Conservation (phyloP, 2,888 invertebrate genomes). For the Scrobipalpa costella region DNA sequence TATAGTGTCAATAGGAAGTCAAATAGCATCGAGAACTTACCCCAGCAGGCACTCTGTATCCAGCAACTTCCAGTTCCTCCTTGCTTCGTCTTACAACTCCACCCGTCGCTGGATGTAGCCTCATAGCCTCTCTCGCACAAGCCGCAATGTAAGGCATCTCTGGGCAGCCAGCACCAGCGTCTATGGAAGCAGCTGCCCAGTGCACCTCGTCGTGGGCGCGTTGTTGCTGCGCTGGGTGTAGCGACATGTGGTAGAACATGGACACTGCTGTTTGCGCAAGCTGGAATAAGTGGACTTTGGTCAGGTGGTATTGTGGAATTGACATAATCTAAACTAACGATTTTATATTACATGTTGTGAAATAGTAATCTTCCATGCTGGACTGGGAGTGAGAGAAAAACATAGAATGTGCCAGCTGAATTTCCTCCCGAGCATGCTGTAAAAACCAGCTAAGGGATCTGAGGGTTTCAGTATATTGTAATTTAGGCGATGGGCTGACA, state of each 20-base stretch:
- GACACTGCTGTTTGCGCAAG: conserved; percentile 68
- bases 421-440: too few species aligned
- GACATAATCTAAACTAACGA: too few species aligned
- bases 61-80: conserved; percentile 57
- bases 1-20: too few species aligned
- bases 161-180: conserved; percentile 50
- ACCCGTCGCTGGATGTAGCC: conserved; percentile 70
- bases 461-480: too few species aligned
- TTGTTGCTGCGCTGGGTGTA: conserved; percentile 71
- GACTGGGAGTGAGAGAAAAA: too few species aligned
- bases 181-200: conserved; percentile 59
- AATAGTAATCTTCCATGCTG: too few species aligned
- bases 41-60: conserved; percentile 69
- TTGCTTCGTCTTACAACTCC: conserved; percentile 65
- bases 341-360: too few species aligned
- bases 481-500: too few species aligned
- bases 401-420: too few species aligned
- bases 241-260: conserved; percentile 69
- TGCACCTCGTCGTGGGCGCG: conserved; percentile 67
- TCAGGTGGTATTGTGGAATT: too few species aligned
- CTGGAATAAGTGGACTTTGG: conserved; percentile 41
- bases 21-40: conserved; percentile 61
- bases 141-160: conserved; percentile 60
- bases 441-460: too few species aligned
- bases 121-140: conserved; percentile 60